Evolutionary conservation across 2,797 vertebrate genomes (phyloP).

Genomic region (Enteromius paludinosus): DNA sequence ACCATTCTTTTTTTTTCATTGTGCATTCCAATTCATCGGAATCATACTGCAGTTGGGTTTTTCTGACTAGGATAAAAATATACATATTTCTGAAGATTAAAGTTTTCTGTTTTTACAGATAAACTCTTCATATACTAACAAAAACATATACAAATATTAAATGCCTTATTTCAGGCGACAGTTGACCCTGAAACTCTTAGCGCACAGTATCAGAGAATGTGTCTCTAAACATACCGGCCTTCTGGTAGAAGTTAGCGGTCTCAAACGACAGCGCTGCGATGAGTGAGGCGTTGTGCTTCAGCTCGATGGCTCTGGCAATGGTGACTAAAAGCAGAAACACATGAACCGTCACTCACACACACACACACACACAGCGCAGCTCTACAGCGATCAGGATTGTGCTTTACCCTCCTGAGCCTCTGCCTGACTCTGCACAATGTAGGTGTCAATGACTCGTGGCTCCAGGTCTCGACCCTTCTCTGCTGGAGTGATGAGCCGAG

Average conservation of each 20-base stretch:
- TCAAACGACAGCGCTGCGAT: conserved; percentile 94
- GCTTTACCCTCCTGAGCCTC: conserved; percentile 95
- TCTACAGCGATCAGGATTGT: not conserved
- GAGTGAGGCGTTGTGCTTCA: conserved; percentile 92
- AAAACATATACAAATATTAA: not conserved
- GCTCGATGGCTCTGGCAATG: conserved; percentile 95
- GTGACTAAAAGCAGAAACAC: conserved; percentile 82
- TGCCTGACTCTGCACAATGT: conserved; percentile 93
- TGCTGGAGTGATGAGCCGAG: conserved; percentile 90
- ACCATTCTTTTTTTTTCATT: no score
- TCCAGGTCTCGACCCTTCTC: conserved; percentile 95
- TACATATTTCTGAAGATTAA: no score
- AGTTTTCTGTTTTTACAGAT: no score
- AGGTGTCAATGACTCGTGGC: conserved; percentile 88
- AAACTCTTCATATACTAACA: not conserved
- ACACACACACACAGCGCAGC: not conserved
- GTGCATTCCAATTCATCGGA: no score
- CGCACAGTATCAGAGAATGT: not conserved
- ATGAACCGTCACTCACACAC: not conserved
- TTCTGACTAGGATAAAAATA: no score
- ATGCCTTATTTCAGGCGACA: not conserved
- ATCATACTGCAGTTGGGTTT: no score
- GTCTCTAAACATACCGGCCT: conserved; percentile 84
- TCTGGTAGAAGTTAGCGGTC: conserved; percentile 97
- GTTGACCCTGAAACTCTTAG: not conserved